phyloP scores from a whole-genome alignment of 1,140 invertebrate genomes.

The Brachionus calyciflorus region DNA sequence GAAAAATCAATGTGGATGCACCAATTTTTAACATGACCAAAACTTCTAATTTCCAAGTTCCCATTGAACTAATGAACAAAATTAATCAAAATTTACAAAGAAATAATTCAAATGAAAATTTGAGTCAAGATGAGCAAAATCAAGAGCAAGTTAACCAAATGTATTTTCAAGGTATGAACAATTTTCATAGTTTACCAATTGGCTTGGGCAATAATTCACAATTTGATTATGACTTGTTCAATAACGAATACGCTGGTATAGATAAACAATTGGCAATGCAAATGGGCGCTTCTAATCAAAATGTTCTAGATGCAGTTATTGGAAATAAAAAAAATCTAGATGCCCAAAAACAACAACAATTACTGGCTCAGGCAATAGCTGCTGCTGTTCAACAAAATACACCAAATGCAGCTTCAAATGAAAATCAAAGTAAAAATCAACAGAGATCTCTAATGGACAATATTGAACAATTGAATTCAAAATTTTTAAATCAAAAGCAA shows the following conservation, averaged over 20 bases:
- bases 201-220: conserved; percentile 6
- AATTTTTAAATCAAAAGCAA: conserved; percentile 24
- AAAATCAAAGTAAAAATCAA: not conserved
- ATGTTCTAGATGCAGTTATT: conserved; percentile 18
- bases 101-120: not conserved
- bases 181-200: conserved; percentile 12
- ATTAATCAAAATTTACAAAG: not conserved
- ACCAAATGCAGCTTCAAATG: not conserved
- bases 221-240: conserved; percentile 28
- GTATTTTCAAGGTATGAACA: not conserved
- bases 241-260: conserved; percentile 1
- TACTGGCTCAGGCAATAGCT: conserved; percentile 17
- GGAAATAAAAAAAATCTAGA: conserved; percentile 20
- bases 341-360: conserved; percentile 14
- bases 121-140: not conserved
- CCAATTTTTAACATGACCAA: not conserved
- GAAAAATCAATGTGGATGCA: not conserved
- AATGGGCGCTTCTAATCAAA: not conserved
- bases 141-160: not conserved
- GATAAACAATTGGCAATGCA: conserved; percentile 26
- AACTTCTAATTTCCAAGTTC: not conserved
- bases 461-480: conserved; percentile 41
- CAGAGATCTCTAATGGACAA: conserved; percentile 10
- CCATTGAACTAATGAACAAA: not conserved
- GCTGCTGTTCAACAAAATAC: not conserved